Evolutionary conservation across 2,888 invertebrate genomes (phyloP), one percentile per base, ranked within the genome.

Genomic region (Autographa gamma): DNA sequence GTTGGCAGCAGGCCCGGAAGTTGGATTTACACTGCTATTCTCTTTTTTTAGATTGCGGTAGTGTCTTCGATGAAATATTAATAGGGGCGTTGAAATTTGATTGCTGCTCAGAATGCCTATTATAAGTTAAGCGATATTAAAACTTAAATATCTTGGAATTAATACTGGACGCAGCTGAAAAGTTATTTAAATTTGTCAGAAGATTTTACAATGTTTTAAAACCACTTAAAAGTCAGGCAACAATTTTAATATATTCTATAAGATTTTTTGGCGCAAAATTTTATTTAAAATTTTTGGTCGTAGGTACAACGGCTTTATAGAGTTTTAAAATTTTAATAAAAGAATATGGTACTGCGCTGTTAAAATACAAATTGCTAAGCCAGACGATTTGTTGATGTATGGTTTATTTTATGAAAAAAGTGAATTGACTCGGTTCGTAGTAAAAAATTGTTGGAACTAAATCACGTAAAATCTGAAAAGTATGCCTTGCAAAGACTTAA

Each of bases 1-100:
- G 84, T 91, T 92, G 92, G 92, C 92, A 91, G 76, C 73, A 80
- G 83, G 87, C 92, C 92, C 90, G 84, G 82, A 80, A 74, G 84
- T 83, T 81, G 87, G 87, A 88, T 91, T 91, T 89, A 90, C 89
- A 90, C 87, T 84, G 82, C 79, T 83, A 83, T 80, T 86, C 85
- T 43, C 60, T 70, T 74, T 73, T 73, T 71, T 73, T 54, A 58
- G 19, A 69, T 73, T 78, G 76, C 63, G 71, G 69, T 76, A 61
- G 60, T 71, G 38, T 77, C 71, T 81, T 70, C 61, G 63, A 81
- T 72, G 71, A 80, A 74, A 73, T 76, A 71, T 72, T 72, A 75
- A 72, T 71, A 59, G 58, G 16, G 63, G 19, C 13, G 43, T 63
- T 60, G 14, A 48, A 65, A 54, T 64, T 71, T 41, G 25, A 63